Evolutionary conservation across 2,888 invertebrate genomes (phyloP), one percentile per base, ranked within the genome.

Genomic region (Agrotis clavis): DNA sequence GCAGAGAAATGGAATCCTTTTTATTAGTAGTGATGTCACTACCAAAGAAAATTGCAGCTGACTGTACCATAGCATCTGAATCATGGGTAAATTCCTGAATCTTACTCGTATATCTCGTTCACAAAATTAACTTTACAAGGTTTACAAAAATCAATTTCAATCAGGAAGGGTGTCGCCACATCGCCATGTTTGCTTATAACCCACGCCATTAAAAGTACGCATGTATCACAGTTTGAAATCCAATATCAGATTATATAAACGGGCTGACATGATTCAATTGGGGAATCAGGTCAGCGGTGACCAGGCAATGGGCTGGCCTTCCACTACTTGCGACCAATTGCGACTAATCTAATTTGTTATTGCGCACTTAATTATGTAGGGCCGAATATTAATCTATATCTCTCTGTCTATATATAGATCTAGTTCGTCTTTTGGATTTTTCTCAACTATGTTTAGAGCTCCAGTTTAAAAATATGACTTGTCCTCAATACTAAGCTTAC

Each of bases 241-340:
- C 71, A 67, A 80, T 79, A 75, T 78, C 80, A 71, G 81, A 80
- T 64, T 67, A 80, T 74, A 50, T 50, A 48, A 53, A 18, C 48
- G 45, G 60, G 6, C 47, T 62, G 69, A 54, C 65, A 59, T 67
- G 78, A 77, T 64, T 81, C 61, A 77, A 81, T 79, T 81, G 63
- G 71, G 66, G 63, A 79, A 71, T 61, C 64, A 76, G 79, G 79
- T 80, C 79, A 53, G 59, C 51, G 30, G 62, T 53, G 76, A 35
- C 48, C 51, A 30, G 56, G 70, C 74, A 47, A 25, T 63, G 61
- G 66, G 56, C 57, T 57, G 30, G 51, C 81, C 76, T 71, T 64
- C 62, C 51, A n/a, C 71, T 71, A 70, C 80, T 80, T 80, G 80
- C 4, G 51, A 60, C 63, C 79, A 80, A 80, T 79, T 79, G 67